phyloP scores from a whole-genome alignment of 2,113 vertebrate species.

The Naja naja region DNA sequence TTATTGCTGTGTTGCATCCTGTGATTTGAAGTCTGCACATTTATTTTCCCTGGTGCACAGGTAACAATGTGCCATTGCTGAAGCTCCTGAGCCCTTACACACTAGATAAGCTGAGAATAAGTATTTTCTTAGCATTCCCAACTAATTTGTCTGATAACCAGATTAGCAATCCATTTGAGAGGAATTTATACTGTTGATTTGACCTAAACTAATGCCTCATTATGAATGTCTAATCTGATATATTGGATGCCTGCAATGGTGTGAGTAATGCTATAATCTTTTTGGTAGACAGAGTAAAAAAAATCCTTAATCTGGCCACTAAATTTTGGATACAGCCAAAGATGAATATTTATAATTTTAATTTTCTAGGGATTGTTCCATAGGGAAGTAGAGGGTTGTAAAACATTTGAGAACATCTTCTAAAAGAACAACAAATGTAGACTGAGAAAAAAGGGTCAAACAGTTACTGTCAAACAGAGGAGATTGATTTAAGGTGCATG shows the following conservation, averaged over 20 bases:
- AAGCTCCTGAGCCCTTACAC: not conserved
- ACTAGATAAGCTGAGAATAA: rapidly evolving
- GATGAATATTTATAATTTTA: not conserved
- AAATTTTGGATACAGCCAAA: not conserved
- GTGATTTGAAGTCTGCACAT: not conserved
- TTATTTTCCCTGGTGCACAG: rapidly evolving
- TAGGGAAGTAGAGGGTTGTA: not conserved
- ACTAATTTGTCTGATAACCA: not conserved
- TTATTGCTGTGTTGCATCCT: not conserved
- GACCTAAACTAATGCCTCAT: not conserved
- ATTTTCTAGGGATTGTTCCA: not conserved
- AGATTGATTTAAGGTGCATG: not conserved
- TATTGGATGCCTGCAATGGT: not conserved
- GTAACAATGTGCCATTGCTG: not conserved
- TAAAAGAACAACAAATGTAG: not conserved
- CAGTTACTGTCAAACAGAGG: not conserved
- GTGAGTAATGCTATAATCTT: not conserved
- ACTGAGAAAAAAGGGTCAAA: not conserved
- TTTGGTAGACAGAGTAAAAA: not conserved
- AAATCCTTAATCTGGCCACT: not conserved
- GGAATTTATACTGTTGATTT: not conserved
- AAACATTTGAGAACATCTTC: not conserved
- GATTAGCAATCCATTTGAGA: not conserved
- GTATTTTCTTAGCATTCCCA: not conserved
- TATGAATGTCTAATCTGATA: not conserved